Conservation (phyloP, 2,113 vertebrate species). For the Sminthopsis crassicaudata region DNA sequence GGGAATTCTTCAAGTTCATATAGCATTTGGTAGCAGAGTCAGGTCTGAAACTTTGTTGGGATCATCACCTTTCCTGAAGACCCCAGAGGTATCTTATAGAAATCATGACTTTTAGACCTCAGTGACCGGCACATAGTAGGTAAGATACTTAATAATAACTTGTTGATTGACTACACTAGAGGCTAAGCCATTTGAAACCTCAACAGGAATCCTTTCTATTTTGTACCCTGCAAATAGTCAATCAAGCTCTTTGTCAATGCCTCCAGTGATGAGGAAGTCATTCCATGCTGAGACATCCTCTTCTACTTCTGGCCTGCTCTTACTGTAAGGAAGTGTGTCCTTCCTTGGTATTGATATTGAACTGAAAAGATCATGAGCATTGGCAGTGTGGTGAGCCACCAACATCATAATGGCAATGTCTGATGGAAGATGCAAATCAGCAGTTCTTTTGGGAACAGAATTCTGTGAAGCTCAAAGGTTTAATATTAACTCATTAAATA, state of each 20-base stretch:
- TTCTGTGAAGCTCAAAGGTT: constrained; percentile 59
- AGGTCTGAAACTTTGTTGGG: not conserved
- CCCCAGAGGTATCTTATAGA: not conserved
- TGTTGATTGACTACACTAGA: not conserved
- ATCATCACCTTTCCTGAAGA: not conserved
- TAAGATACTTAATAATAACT: not conserved
- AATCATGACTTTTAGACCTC: not conserved
- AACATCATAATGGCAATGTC: not conserved
- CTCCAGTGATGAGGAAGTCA: not conserved
- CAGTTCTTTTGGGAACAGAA: constrained; percentile 29
- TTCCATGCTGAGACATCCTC: not conserved
- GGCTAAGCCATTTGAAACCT: not conserved
- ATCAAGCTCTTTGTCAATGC: not conserved
- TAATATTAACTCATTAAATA: constrained; percentile 41
- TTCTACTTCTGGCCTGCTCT: not conserved
- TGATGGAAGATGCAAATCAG: not conserved
- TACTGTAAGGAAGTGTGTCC: not conserved
- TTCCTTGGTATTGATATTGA: not conserved
- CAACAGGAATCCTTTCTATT: not conserved
- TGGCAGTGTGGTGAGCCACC: not conserved
- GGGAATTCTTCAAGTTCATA: not conserved
- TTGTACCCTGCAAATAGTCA: not conserved
- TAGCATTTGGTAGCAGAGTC: not conserved
- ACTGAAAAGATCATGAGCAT: not conserved
- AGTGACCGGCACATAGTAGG: not conserved